Evolutionary conservation across 2,113 vertebrate species (phyloP).

Genomic region (Lonchura striata): DNA sequence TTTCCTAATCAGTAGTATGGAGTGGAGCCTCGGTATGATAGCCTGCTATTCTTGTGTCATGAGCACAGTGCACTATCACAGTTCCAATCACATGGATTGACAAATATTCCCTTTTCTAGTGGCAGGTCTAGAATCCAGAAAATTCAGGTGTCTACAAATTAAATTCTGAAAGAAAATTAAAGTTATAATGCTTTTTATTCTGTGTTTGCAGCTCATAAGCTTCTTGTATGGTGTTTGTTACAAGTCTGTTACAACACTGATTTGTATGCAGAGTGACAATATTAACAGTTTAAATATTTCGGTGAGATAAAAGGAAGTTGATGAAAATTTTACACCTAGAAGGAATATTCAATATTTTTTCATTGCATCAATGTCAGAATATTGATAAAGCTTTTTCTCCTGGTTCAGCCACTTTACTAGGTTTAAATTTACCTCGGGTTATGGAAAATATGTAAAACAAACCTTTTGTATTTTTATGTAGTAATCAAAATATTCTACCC

Average conservation of each 20-base stretch:
- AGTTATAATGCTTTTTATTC: neutral
- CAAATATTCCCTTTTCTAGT: neutral
- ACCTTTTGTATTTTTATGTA: neutral
- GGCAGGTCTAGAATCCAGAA: neutral
- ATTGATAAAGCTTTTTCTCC: neutral
- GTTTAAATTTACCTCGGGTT: neutral
- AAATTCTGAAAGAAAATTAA: neutral
- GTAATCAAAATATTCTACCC: neutral
- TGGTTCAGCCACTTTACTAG: neutral
- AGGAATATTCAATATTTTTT: neutral
- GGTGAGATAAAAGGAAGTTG: neutral
- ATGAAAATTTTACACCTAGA: neutral
- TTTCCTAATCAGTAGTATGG: neutral
- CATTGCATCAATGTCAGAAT: neutral
- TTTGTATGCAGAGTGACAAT: neutral
- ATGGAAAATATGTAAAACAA: neutral
- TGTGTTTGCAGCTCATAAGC: neutral
- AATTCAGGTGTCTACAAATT: fast-evolving
- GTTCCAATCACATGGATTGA: neutral
- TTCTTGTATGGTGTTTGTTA: neutral
- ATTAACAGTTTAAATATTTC: neutral
- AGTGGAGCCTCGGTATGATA: neutral
- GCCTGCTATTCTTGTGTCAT: neutral
- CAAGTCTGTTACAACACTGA: neutral
- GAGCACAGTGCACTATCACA: neutral